These are phyloP conservation scores for Diadegma fenestrale DNA, from an alignment of 2,888 invertebrate species.

Conservation along the genomic window DNA sequence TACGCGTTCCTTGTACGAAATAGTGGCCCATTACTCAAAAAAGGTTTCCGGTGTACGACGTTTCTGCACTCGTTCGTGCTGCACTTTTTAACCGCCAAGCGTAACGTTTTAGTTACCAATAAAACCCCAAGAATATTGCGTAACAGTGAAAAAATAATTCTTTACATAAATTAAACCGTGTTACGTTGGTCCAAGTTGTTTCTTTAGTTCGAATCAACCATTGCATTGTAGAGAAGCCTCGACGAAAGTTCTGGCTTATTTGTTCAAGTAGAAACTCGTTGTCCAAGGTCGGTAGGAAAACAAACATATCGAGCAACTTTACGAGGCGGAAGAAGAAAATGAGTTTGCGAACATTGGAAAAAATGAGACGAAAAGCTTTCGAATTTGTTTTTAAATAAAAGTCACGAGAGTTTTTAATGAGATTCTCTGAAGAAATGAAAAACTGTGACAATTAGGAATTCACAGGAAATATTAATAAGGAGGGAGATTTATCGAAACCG, in stretches of 20 bases:
- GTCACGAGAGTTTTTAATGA: not conserved
- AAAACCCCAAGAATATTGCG: not conserved
- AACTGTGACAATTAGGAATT: not conserved
- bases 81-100: conserved; percentile 7
- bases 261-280: not conserved
- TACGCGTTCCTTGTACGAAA: conserved; percentile 9
- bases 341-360: no score
- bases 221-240: not conserved
- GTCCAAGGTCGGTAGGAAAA: no score
- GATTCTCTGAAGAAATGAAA: not conserved
- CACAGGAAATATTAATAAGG: not conserved
- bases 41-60: conserved; percentile 15
- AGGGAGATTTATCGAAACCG: conserved; percentile 4
- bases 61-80: not conserved
- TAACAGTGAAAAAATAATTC: not conserved
- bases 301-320: no score
- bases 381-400: not conserved
- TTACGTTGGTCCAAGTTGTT: not conserved
- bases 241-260: not conserved
- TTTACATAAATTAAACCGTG: not conserved
- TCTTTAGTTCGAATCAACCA: not conserved
- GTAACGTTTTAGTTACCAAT: not conserved
- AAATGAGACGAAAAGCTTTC: not conserved
- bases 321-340: no score
- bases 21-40: conserved; percentile 12